Percentiles rank a stretch among this genome's conserved stretches.
phyloP scores from a whole-genome alignment of 2,113 vertebrate species.

The Crotalus helleri region DNA sequence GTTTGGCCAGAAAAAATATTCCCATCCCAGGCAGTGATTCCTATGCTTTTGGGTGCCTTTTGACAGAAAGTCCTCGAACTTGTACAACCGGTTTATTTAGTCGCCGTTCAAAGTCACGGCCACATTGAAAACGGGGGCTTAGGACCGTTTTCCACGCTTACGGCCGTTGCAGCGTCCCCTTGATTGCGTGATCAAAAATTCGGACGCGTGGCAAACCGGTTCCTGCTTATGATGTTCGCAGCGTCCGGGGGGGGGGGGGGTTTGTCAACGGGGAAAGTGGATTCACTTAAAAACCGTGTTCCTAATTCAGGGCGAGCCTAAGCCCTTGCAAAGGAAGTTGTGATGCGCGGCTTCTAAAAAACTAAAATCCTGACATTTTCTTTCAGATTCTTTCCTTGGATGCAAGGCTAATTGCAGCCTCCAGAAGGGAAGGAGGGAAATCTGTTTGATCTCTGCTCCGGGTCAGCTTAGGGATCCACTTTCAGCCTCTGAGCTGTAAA shows the following conservation, averaged over 20 bases:
- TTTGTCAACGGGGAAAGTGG: too few relatives aligned
- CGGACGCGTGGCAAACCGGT: too few relatives aligned
- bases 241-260: too few relatives aligned
- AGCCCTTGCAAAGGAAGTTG: neutral
- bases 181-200: too few relatives aligned
- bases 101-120: neutral
- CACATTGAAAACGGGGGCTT: neutral
- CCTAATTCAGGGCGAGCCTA: neutral
- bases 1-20: constrained; percentile 29
- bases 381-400: neutral
- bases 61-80: neutral
- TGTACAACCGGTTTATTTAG: neutral
- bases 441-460: neutral
- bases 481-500: neutral
- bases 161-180: too few relatives aligned
- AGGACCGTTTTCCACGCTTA: too few relatives aligned
- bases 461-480: constrained; percentile 1
- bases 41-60: neutral
- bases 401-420: neutral
- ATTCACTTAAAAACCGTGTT: too few relatives aligned
- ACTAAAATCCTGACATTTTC: neutral
- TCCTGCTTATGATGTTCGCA: too few relatives aligned
- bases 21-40: constrained; percentile 23
- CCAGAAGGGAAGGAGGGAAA: neutral
- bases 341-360: neutral